Conservation (phyloP, 1,140 invertebrate species). For the Pantala flavescens region DNA sequence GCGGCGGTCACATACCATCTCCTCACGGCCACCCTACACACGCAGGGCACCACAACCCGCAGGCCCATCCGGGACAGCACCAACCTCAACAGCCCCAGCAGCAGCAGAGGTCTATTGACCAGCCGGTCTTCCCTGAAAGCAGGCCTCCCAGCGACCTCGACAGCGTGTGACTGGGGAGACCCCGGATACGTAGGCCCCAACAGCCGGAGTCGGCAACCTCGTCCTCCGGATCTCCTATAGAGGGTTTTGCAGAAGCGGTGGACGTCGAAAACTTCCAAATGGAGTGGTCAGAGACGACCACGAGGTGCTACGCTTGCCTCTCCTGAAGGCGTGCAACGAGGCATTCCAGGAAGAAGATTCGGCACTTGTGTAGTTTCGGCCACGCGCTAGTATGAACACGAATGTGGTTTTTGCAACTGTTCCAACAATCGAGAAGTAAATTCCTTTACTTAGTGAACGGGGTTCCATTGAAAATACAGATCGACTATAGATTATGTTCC, state of each 20-base stretch:
- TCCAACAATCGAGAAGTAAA: too few relatives aligned
- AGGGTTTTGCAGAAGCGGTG: not conserved
- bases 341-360: too few relatives aligned
- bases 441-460: too few relatives aligned
- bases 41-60: constrained; percentile 2
- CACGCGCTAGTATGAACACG: too few relatives aligned
- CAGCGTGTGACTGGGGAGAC: not conserved
- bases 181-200: not conserved
- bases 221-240: not conserved
- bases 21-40: constrained; percentile 13
- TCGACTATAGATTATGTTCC: too few relatives aligned
- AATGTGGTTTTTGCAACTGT: too few relatives aligned
- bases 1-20: not conserved
- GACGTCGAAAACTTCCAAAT: not conserved
- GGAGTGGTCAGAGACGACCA: not conserved
- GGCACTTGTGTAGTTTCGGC: too few relatives aligned
- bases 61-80: constrained; percentile 21
- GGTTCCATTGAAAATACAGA: too few relatives aligned
- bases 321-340: not conserved
- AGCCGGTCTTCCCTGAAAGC: not conserved
- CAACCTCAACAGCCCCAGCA: constrained; percentile 2
- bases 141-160: not conserved
- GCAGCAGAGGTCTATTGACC: not conserved
- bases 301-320: not conserved
- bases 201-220: not conserved